These are phyloP conservation scores for Beris chalybata DNA, from an alignment of 2,888 invertebrate species.

Conservation along the genomic window DNA sequence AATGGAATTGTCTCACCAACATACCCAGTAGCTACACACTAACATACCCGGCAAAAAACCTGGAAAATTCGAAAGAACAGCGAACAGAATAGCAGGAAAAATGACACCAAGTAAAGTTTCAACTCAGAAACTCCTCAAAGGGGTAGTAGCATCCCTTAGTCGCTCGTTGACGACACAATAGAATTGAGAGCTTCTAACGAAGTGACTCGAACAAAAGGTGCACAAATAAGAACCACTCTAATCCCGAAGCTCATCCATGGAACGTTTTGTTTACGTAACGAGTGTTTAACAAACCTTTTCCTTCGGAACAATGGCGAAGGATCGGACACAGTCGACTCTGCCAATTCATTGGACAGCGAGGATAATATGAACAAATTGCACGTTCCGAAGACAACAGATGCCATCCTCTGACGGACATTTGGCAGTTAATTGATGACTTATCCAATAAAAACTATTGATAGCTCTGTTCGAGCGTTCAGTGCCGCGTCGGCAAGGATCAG, in stretches of 20 bases:
- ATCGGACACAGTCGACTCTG: slow-evolving; percentile 1
- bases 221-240: slow-evolving; percentile 13
- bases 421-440: slow-evolving; percentile 23
- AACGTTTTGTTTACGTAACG: slow-evolving; percentile 35
- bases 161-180: background rate
- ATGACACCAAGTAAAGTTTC: slow-evolving; percentile 4
- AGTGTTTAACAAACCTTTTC: slow-evolving; percentile 29
- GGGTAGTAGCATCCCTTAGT: too few species aligned
- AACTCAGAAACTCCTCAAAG: too few species aligned
- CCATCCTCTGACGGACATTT: background rate
- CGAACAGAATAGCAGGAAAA: slow-evolving; percentile 16
- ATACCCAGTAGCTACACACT: background rate
- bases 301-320: slow-evolving; percentile 1
- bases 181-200: slow-evolving; percentile 11
- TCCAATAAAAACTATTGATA: slow-evolving; percentile 18
- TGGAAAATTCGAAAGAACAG: slow-evolving; percentile 8
- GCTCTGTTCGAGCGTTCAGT: slow-evolving; percentile 2
- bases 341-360: background rate
- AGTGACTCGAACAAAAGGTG: slow-evolving; percentile 11
- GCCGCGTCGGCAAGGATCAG: background rate
- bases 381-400: background rate
- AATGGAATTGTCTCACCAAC: slow-evolving; percentile 35
- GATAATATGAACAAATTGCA: background rate
- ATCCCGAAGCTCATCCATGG: slow-evolving; percentile 12
- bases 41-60: background rate